Conservation (phyloP, 2,797 vertebrate species). For the Bradypodion ventrale region DNA sequence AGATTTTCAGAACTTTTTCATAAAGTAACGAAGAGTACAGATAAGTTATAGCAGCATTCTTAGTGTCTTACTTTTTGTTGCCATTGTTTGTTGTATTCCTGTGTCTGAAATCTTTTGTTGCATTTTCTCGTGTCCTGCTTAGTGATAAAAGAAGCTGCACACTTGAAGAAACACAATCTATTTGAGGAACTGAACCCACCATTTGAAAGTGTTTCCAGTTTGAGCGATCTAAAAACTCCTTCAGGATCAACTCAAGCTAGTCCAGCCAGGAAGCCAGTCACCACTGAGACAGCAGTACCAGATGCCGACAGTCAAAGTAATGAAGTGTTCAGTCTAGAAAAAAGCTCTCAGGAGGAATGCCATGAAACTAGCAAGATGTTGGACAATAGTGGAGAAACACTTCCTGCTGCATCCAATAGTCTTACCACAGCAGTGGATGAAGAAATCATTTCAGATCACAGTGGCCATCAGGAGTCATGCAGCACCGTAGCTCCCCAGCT, state of each 20-base stretch:
- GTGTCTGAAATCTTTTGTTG: slow-evolving; percentile 13
- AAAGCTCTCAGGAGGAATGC: slow-evolving; percentile 39
- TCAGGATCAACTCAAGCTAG: slow-evolving; percentile 78
- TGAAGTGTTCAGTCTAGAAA: slow-evolving; percentile 56
- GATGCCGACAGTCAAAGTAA: slow-evolving; percentile 50
- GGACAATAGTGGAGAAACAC: slow-evolving; percentile 25
- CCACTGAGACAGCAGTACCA: background rate
- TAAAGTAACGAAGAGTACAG: too few relatives aligned
- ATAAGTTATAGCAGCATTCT: background rate
- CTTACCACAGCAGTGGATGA: background rate
- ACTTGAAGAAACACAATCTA: slow-evolving; percentile 88
- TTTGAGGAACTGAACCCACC: slow-evolving; percentile 83
- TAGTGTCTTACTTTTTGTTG: background rate
- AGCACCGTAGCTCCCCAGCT: background rate
- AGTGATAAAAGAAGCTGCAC: slow-evolving; percentile 91
- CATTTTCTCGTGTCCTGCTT: slow-evolving; percentile 42
- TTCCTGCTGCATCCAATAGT: background rate
- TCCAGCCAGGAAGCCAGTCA: slow-evolving; percentile 62
- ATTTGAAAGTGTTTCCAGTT: slow-evolving; percentile 83
- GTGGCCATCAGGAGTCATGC: slow-evolving; percentile 1
- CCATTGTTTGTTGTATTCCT: background rate
- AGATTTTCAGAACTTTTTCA: too few relatives aligned
- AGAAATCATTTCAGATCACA: background rate
- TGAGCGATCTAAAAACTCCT: slow-evolving; percentile 78
- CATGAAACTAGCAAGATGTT: background rate